phyloP scores from a whole-genome alignment of 2,888 invertebrate species.

The Rhaphigaster nebulosa region DNA sequence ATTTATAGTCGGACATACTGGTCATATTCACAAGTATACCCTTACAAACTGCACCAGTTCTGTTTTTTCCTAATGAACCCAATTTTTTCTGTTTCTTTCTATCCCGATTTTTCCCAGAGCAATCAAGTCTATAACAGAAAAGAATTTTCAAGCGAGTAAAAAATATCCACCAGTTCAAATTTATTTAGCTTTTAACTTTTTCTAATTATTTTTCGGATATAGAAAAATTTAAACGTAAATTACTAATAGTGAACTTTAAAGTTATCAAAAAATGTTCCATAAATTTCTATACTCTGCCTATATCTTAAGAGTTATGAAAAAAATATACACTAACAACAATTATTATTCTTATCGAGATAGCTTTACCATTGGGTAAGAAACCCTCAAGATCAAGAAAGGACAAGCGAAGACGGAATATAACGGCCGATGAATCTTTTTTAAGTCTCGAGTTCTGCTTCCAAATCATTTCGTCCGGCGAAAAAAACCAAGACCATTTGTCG shows the following conservation, averaged over 20 bases:
- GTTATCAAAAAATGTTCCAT: no score
- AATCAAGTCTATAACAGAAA: not conserved
- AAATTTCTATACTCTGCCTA: no score
- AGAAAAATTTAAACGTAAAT: no score
- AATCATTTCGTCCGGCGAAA: not conserved
- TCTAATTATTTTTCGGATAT: no score
- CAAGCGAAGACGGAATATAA: not conserved
- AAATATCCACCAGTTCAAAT: no score
- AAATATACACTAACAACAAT: not conserved
- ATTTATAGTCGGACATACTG: not conserved
- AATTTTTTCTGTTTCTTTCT: not conserved
- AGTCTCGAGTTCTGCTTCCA: not conserved
- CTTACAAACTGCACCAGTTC: not conserved
- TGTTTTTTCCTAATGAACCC: not conserved
- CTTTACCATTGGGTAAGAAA: not conserved
- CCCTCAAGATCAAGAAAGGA: not conserved
- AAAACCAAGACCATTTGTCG: not conserved
- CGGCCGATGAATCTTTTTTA: not conserved
- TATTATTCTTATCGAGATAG: not conserved
- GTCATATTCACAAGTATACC: not conserved
- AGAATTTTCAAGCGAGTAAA: no score
- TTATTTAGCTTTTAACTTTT: no score
- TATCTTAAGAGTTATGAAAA: no score
- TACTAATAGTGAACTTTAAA: no score
- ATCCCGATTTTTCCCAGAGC: not conserved